Evolutionary conservation across 2,797 vertebrate genomes (phyloP).

Genomic region (Fratercula arctica): DNA sequence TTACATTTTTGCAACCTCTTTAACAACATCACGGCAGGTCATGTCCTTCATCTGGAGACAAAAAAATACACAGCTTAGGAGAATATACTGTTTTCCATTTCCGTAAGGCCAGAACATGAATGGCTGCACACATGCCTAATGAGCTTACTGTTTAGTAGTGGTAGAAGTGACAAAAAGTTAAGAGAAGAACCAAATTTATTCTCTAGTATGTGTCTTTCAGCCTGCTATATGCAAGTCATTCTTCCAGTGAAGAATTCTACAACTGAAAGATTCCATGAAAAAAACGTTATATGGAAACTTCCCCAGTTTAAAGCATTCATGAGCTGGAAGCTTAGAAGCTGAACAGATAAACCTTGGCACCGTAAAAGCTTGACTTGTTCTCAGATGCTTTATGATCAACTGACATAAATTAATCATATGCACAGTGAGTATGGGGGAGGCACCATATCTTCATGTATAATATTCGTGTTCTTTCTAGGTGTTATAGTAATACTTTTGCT

Average conservation of each 20-base stretch:
- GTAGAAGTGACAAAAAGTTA: not conserved
- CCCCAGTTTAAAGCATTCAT: not conserved
- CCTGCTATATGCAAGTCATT: not conserved
- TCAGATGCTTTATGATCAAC: not conserved
- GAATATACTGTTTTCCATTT: not conserved
- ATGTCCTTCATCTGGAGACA: slow-evolving; percentile 92
- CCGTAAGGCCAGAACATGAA: not conserved
- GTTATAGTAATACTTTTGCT: rapidly evolving
- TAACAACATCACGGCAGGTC: slow-evolving; percentile 95
- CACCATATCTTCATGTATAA: not conserved
- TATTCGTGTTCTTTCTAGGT: not conserved
- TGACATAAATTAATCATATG: not conserved
- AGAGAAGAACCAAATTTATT: not conserved
- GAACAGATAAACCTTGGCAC: not conserved
- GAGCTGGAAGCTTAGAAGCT: not conserved
- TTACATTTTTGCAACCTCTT: slow-evolving; percentile 99
- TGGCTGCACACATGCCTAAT: rapidly evolving
- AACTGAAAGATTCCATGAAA: not conserved
- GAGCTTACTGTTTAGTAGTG: not conserved
- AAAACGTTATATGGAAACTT: not conserved
- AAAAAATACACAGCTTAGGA: not conserved
- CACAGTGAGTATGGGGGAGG: not conserved
- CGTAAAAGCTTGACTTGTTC: not conserved
- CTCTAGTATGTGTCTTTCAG: not conserved
- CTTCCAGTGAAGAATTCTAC: not conserved